These are phyloP conservation scores for Brachystomella parvula DNA, from an alignment of 1,140 invertebrate species.

Conservation along the genomic window DNA sequence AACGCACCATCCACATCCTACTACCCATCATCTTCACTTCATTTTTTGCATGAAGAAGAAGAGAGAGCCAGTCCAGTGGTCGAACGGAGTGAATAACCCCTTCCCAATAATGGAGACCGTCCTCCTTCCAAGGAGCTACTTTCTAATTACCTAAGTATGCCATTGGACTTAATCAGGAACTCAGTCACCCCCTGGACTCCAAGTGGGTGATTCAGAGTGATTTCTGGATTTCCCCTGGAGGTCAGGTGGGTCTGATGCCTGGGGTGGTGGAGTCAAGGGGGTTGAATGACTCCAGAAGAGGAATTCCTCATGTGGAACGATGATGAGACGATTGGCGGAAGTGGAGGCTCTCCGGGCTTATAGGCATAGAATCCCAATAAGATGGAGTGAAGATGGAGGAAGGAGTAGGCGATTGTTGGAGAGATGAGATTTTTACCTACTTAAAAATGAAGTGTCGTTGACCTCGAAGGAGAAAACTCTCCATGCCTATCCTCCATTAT, in stretches of 20 bases:
- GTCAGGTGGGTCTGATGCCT: too few species aligned
- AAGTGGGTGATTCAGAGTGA: too few species aligned
- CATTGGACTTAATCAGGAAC: too few species aligned
- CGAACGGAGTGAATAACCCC: too few species aligned
- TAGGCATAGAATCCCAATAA: constrained; percentile 2
- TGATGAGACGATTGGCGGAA: background rate
- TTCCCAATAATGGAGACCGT: too few species aligned
- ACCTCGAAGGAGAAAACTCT: background rate
- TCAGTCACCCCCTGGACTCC: too few species aligned
- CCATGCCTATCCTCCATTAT: constrained; percentile 11
- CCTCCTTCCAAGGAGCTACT: too few species aligned
- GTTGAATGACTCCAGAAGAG: constrained; percentile 2
- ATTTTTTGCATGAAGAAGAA: too few species aligned
- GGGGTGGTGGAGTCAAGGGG: background rate
- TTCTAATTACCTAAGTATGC: too few species aligned
- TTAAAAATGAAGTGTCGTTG: background rate
- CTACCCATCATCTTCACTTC: background rate
- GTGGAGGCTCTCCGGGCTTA: too few species aligned
- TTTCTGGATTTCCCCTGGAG: too few species aligned
- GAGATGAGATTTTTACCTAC: background rate
- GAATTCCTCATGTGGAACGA: background rate
- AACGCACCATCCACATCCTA: background rate
- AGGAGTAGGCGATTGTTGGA: background rate
- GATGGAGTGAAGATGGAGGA: background rate
- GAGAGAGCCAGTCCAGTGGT: too few species aligned